Conservation (phyloP, 2,888 invertebrate genomes). For the Esperia sulphurella region DNA sequence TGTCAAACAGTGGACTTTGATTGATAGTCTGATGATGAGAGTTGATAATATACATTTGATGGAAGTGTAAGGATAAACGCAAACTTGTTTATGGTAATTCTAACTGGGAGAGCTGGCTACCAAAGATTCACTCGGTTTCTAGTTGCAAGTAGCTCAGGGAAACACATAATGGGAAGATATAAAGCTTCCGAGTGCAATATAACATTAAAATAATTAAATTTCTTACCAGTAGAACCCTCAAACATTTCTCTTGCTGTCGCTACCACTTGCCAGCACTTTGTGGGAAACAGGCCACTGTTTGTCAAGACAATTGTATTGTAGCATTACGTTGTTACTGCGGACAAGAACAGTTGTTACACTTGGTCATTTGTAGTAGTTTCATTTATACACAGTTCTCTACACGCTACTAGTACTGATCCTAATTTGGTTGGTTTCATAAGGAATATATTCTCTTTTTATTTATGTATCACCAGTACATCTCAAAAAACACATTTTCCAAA, state of each 20-base stretch:
- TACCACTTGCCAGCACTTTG: conserved; percentile 36
- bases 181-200: conserved; percentile 18
- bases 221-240: conserved; percentile 34
- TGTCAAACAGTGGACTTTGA: too few species aligned
- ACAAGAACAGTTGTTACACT: not conserved
- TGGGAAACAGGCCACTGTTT: conserved; percentile 31
- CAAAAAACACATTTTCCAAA: too few species aligned
- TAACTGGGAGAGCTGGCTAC: too few species aligned
- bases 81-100: too few species aligned
- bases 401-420: not conserved
- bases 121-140: too few species aligned
- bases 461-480: too few species aligned
- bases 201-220: conserved; percentile 33
- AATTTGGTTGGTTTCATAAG: not conserved
- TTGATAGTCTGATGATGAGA: too few species aligned
- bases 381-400: not conserved
- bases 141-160: too few species aligned
- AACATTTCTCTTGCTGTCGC: conserved; percentile 33
- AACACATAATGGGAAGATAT: not conserved
- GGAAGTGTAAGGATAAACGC: too few species aligned
- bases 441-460: too few species aligned
- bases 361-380: not conserved
- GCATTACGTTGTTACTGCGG: conserved; percentile 9
- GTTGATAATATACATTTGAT: too few species aligned
- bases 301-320: conserved; percentile 43